These are phyloP conservation scores for Gymnodraco acuticeps DNA, from an alignment of 2,797 vertebrate genomes.

Conservation along the genomic window DNA sequence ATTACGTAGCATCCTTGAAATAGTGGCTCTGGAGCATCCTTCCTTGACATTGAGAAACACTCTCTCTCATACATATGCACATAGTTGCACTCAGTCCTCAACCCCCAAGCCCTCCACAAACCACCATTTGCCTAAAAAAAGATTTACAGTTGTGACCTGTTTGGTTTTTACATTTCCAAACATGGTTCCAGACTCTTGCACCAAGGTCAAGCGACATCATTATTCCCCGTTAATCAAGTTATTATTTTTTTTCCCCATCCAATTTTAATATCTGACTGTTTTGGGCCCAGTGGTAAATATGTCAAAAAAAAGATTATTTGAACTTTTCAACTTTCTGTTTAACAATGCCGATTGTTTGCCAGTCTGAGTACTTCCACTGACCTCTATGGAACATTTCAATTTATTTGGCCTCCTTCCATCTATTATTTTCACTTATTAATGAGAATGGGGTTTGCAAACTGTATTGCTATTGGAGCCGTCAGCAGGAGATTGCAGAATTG, in stretches of 20 bases:
- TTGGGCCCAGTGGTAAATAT: slow-evolving; percentile 41
- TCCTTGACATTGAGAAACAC: background rate
- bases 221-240: slow-evolving; percentile 72
- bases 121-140: slow-evolving; percentile 28
- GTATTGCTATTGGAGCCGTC: slow-evolving; percentile 32
- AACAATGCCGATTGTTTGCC: slow-evolving; percentile 40
- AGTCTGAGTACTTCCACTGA: slow-evolving; percentile 35
- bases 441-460: slow-evolving; percentile 55
- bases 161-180: slow-evolving; percentile 44
- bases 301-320: slow-evolving; percentile 59
- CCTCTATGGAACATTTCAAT: slow-evolving; percentile 66
- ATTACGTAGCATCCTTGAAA: too few species aligned
- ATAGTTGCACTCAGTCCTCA: slow-evolving; percentile 15
- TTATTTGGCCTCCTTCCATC: slow-evolving; percentile 46
- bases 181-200: slow-evolving; percentile 30
- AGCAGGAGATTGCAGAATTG: slow-evolving; percentile 44
- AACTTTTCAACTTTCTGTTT: slow-evolving; percentile 78
- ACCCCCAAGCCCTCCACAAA: background rate
- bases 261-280: slow-evolving; percentile 44
- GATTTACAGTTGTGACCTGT: slow-evolving; percentile 31
- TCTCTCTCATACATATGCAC: slow-evolving; percentile 1
- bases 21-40: too few species aligned
- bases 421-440: slow-evolving; percentile 69
- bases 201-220: slow-evolving; percentile 65
- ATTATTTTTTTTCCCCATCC: slow-evolving; percentile 58